Conservation (phyloP, 2,113 vertebrate genomes). For the Nyctereutes procyonoides region DNA sequence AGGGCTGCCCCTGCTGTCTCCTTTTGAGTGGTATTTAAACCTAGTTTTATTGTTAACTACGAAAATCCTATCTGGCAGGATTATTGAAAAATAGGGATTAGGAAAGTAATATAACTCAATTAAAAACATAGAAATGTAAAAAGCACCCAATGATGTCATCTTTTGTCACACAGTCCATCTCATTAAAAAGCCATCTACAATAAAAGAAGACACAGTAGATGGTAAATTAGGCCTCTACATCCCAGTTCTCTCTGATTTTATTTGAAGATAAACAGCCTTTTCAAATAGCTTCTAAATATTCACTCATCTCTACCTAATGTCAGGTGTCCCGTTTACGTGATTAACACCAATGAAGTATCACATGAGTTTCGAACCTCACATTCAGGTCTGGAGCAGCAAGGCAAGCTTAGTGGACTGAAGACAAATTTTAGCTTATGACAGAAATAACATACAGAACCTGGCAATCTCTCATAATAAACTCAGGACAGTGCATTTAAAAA, state of each 20-base stretch:
- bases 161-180: not conserved
- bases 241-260: not conserved
- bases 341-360: not conserved
- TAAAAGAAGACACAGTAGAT: not conserved
- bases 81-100: not conserved
- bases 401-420: not conserved
- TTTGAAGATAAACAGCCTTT: not conserved
- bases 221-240: not conserved
- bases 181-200: not conserved
- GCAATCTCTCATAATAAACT: not conserved
- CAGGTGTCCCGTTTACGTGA: not conserved
- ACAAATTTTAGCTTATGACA: not conserved
- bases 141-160: not conserved
- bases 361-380: not conserved
- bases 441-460: not conserved
- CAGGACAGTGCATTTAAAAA: not conserved
- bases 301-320: not conserved
- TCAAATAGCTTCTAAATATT: slow-evolving; percentile 20
- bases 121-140: not conserved
- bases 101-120: not conserved
- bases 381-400: not conserved
- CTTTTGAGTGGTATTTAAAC: not conserved
- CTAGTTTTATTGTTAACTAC: not conserved
- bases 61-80: not conserved
- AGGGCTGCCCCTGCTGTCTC: not conserved